Evolutionary conservation across 2,888 invertebrate genomes (phyloP).

Genomic region (Leuctra nigra): DNA sequence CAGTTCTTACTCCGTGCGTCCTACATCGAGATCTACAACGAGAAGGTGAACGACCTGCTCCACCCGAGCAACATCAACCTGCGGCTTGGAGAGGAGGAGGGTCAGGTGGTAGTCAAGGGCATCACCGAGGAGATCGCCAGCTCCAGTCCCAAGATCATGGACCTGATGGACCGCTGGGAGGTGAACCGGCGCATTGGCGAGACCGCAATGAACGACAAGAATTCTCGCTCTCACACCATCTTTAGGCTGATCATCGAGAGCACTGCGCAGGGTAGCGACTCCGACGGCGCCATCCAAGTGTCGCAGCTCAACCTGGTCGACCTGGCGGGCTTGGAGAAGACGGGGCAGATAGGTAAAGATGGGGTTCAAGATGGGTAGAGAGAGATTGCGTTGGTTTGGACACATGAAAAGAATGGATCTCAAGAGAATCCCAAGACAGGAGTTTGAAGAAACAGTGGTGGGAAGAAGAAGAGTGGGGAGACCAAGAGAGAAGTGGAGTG

Average conservation of each 20-base stretch:
- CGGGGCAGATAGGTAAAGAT: no score
- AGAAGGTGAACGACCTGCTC: constrained; percentile 70
- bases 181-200: constrained; percentile 65
- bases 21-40: constrained; percentile 86
- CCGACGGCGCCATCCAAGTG: constrained; percentile 61
- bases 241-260: constrained; percentile 71
- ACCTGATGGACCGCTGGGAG: constrained; percentile 46
- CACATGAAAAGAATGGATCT: no score
- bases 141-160: constrained; percentile 51
- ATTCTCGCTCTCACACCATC: constrained; percentile 85
- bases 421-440: no score
- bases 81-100: constrained; percentile 59
- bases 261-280: constrained; percentile 37
- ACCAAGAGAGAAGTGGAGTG: no score
- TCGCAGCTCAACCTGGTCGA: constrained; percentile 82
- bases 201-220: constrained; percentile 83
- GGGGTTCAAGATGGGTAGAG: no score
- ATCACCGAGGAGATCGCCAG: constrained; percentile 58
- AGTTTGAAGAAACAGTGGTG: no score
- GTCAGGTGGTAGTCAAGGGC: constrained; percentile 52
- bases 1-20: constrained; percentile 73
- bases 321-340: constrained; percentile 81
- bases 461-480: no score
- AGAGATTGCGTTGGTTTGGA: no score
- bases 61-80: constrained; percentile 53